phyloP scores from a whole-genome alignment of 64 coral and sea anemone species.

The Pocillopora verrucosa region DNA sequence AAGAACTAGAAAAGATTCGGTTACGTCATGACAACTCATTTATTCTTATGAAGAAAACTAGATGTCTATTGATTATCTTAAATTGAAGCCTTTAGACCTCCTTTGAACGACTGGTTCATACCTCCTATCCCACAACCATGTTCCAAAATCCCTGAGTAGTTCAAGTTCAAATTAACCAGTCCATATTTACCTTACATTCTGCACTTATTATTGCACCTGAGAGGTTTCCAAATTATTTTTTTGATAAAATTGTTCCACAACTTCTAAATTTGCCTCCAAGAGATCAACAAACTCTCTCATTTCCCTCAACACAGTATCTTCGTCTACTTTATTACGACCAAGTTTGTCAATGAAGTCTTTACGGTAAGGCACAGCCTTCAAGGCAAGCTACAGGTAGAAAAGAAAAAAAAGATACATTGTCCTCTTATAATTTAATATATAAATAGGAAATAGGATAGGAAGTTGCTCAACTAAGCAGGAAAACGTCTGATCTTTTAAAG shows the following conservation, averaged over 20 bases:
- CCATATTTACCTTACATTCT: too few relatives aligned
- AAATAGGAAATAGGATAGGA: too few relatives aligned
- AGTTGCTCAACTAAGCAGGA: too few relatives aligned
- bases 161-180: too few relatives aligned
- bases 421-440: neutral
- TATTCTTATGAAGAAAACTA: too few relatives aligned
- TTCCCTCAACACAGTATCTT: conserved; percentile 56
- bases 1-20: too few relatives aligned
- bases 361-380: conserved; percentile 80
- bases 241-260: conserved; percentile 59
- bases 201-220: conserved; percentile 21
- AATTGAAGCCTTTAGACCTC: too few relatives aligned
- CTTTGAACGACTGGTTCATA: too few relatives aligned
- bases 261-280: conserved; percentile 51
- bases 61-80: too few relatives aligned
- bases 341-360: conserved; percentile 74
- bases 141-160: too few relatives aligned
- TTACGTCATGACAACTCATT: too few relatives aligned
- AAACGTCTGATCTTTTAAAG: too few relatives aligned
- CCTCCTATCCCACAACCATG: neutral
- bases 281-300: conserved; percentile 73
- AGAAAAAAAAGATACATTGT: neutral
- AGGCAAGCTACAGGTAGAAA: conserved; percentile 63
- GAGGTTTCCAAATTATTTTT: conserved; percentile 40
- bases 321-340: conserved; percentile 56